Evolutionary conservation across 2,797 vertebrate genomes (phyloP), one percentile per base, ranked within the genome.

Genomic region (Toxotes lorentzi): DNA sequence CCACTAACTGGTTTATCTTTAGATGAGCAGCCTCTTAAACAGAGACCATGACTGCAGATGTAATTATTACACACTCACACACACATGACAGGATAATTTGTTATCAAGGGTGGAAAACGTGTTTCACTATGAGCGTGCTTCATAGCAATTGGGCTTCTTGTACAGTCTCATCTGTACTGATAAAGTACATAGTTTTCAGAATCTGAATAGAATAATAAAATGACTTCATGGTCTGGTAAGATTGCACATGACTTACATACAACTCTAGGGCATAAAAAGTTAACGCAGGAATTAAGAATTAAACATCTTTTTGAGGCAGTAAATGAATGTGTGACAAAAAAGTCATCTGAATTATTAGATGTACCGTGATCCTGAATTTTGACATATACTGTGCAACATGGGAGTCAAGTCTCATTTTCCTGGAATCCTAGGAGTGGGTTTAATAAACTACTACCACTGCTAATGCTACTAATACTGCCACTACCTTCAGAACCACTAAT

Each of bases 1-100:
- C 41, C 61, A 69, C 34, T 83, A 81, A 87, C 64, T 72, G 43
- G 76, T 75, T 86, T 85, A 84, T 82, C 76, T 59, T 76, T 24
- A 51, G 57, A 78, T 54, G 70, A 41, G 45, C 43, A 64, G 62
- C 35, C 60, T 57, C 51, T 74, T 56, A 48, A 13, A 67, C 63
- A 65, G 50, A 81, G 66, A 41, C 19, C 34, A 62, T 17, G 32
- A 51, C 43, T 53, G 45, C 40, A 73, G 54, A 83, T 82, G 10
- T 10, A 53, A 83, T 75, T 43, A 75, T 66, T 35, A 43, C 48
- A 61, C 47, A 57, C 16, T 13, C 38, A 41, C 56, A 48, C 19
- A 61, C 34, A 60, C 51, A 66, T 0, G 1, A 60, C 32, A 57
- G 40, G 50, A 43, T 53, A 19, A 69, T 16, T 4, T 35, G 23